A percentile compares a stretch with the other conserved stretches of the same genome.
Conservation (phyloP, 1,140 invertebrate species). For the Globodera ellingtonae region DNA sequence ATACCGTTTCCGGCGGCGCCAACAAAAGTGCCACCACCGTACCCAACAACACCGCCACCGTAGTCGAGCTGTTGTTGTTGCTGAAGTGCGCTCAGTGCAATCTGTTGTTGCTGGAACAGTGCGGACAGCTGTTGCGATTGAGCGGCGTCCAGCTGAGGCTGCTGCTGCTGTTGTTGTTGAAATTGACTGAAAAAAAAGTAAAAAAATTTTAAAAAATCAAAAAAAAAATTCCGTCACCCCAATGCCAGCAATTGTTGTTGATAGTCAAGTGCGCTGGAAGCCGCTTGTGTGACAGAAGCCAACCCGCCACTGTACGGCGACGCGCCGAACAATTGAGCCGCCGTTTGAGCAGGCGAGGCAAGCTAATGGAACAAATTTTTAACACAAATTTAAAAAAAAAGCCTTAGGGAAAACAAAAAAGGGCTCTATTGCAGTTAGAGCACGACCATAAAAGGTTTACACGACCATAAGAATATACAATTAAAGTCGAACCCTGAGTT, state of each 20-base stretch:
- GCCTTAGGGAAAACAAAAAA: too few species aligned
- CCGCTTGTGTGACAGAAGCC: constrained; percentile 1
- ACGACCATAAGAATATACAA: too few species aligned
- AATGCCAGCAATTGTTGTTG: constrained; percentile 18
- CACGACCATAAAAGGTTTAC: too few species aligned
- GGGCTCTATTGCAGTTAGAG: too few species aligned
- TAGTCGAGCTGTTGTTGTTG: constrained; percentile 43
- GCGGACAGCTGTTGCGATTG: constrained; percentile 27
- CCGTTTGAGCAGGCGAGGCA: background rate
- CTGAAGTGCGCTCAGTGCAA: constrained; percentile 24
- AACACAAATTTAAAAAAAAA: too few species aligned
- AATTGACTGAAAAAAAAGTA: background rate
- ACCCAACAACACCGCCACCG: background rate
- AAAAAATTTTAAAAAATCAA: background rate
- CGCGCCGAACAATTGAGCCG: background rate
- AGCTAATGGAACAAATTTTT: background rate
- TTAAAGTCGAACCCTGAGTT: too few species aligned
- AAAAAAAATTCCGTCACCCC: background rate
- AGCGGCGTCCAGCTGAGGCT: constrained; percentile 12
- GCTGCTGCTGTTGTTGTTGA: constrained; percentile 31
- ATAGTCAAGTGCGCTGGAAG: background rate
- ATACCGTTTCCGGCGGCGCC: background rate
- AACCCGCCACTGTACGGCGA: background rate
- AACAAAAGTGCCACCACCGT: background rate
- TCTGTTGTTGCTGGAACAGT: constrained; percentile 40